Base-by-base conservation (phyloP, 2,113 vertebrate genomes). In the Microtus ochrogaster region DNA sequence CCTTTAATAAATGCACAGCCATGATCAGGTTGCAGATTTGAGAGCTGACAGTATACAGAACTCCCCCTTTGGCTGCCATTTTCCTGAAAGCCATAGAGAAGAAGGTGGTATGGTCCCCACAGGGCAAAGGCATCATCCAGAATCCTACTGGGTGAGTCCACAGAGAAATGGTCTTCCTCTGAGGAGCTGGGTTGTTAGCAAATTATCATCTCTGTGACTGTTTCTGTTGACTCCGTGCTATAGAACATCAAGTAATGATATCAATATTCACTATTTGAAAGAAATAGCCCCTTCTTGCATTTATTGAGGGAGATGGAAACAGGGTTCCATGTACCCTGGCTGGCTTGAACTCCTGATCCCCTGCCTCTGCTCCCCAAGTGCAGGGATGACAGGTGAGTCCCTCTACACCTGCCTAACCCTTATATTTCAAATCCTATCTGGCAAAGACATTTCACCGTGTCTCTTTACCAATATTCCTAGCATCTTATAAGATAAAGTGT, bases 1-100 rank as follows among this genome's bases (percentile, higher is more conserved):
- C 70, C 87, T 98, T 97, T 97, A 98, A 98, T 97, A 97, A 97
- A 89, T 8, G 49, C 91, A 17, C 41, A 93, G 91, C 78, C 65
- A 49, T 70, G 86, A 84, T 83, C 78, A 44, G 26, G 47, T n/a
- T 93, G 94, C 82, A 89, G 74, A 95, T 83, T 49, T 74, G 26
- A 96, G 94, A 72, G 73, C 61, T 61, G 78, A 94, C 86, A 89
- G 52, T 66, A 49, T 74, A 79, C 47, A 89, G 94, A 94, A 91
- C 83, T 94, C 85, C 63, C 76, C 86, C 89, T 70, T 13, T 91
- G 96, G 91, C 93, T 95, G 65, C 63, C 58, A 91, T 97, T 96
- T 94, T 82, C 68, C 89, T 91, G 11, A 47, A 94, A 96, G 63
- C 63, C 44, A 1, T 92, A 33, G 33, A 94, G 39, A 36, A 77